phyloP scores from a whole-genome alignment of 2,113 vertebrate genomes.

The Melanerpes formicivorus region DNA sequence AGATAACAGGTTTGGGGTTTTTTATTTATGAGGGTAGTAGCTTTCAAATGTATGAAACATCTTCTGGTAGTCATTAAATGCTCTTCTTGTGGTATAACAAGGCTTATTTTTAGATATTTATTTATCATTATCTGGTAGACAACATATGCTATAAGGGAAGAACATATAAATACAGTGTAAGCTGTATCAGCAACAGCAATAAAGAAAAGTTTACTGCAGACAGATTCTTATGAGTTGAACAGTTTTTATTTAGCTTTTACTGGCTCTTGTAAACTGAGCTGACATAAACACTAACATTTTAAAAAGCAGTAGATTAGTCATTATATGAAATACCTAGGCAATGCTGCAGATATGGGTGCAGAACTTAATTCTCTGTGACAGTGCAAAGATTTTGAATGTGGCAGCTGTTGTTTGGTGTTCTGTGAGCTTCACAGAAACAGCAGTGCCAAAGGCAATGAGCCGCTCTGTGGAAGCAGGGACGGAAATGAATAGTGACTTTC shows the following conservation, averaged over 20 bases:
- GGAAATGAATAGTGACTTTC: neutral
- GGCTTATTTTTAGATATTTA: neutral
- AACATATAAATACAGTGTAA: neutral
- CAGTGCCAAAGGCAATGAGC: neutral
- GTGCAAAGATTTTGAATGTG: neutral
- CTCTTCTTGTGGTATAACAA: neutral
- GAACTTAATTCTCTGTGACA: neutral
- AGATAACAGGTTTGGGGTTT: neutral
- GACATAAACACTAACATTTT: neutral
- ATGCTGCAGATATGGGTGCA: neutral
- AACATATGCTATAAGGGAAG: neutral
- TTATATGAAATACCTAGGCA: neutral
- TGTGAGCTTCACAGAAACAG: neutral
- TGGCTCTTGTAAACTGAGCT: neutral
- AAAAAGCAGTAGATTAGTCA: neutral
- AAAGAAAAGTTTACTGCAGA: neutral
- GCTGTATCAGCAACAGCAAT: neutral
- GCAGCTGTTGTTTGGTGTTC: neutral
- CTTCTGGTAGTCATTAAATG: neutral
- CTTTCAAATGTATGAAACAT: neutral
- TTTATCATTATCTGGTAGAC: neutral
- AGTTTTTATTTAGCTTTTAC: neutral
- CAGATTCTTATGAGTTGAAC: neutral
- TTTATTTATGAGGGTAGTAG: neutral
- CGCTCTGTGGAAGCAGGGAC: neutral